Evolutionary conservation across 1,140 invertebrate species (phyloP).

Genomic region (Drosophila funebris): DNA sequence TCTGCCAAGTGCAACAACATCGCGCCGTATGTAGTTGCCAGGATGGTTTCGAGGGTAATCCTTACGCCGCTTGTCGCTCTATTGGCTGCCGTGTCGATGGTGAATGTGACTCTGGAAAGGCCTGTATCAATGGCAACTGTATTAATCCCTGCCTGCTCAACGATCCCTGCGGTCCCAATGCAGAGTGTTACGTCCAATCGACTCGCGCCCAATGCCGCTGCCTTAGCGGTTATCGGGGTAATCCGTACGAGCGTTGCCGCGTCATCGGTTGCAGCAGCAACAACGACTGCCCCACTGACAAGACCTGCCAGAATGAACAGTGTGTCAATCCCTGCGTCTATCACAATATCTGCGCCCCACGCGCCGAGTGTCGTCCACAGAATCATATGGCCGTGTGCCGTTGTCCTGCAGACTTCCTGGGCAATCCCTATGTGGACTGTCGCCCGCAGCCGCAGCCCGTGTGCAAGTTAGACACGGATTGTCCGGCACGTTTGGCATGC

Average conservation of each 20-base stretch:
- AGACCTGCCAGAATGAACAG: conserved; percentile 91
- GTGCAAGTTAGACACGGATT: conserved; percentile 92
- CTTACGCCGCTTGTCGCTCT: conserved; percentile 90
- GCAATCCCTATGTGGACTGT: conserved; percentile 93
- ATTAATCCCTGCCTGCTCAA: conserved; percentile 92
- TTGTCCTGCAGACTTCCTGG: conserved; percentile 89
- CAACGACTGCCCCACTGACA: conserved; percentile 93
- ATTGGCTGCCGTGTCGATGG: conserved; percentile 91
- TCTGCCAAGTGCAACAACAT: conserved; percentile 92
- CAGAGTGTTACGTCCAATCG: conserved; percentile 91
- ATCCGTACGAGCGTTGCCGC: conserved; percentile 90
- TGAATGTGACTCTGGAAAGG: conserved; percentile 91
- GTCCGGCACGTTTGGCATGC: conserved; percentile 91
- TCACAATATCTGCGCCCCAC: conserved; percentile 88
- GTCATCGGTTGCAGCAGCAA: conserved; percentile 94
- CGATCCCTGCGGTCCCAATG: conserved; percentile 92
- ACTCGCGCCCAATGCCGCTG: conserved; percentile 92
- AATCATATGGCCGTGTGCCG: conserved; percentile 93
- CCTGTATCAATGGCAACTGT: conserved; percentile 93
- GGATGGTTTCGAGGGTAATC: conserved; percentile 93
- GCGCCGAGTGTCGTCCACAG: conserved; percentile 91
- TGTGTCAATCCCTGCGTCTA: conserved; percentile 94
- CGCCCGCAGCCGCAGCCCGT: conserved; percentile 88
- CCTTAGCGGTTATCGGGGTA: conserved; percentile 90
- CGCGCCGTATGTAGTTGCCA: conserved; percentile 93